phyloP scores from a whole-genome alignment of 1,140 invertebrate species.

The Magallana angulata region DNA sequence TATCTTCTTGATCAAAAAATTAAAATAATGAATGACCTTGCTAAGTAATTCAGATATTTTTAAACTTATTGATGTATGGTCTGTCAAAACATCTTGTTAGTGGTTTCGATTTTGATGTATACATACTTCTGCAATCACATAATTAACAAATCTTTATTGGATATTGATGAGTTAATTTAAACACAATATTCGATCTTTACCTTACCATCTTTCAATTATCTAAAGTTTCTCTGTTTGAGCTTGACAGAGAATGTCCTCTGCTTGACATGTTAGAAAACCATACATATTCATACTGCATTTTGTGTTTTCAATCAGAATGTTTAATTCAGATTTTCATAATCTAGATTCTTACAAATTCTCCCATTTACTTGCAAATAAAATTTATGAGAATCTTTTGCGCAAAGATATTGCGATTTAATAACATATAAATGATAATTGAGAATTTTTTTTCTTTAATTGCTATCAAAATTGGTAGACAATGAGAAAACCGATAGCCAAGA shows the following conservation, averaged over 20 bases:
- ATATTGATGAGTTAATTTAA: background rate
- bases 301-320: conserved; percentile 13
- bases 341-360: background rate
- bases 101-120: background rate
- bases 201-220: background rate
- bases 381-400: background rate
- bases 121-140: background rate
- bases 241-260: background rate
- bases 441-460: background rate
- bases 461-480: no score
- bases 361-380: conserved; percentile 11
- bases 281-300: background rate
- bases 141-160: background rate
- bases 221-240: background rate
- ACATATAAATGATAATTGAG: background rate
- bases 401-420: background rate
- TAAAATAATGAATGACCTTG: no score
- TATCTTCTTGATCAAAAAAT: no score
- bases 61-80: no score
- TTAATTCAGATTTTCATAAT: background rate
- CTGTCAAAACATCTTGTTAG: background rate
- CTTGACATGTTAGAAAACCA: background rate
- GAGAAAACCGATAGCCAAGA: no score
- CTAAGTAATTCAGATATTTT: no score
- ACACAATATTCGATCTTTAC: background rate